Evolutionary conservation across 1,140 invertebrate species (phyloP), one percentile per base, ranked within the genome.

Genomic region (Chironomus tepperi): DNA sequence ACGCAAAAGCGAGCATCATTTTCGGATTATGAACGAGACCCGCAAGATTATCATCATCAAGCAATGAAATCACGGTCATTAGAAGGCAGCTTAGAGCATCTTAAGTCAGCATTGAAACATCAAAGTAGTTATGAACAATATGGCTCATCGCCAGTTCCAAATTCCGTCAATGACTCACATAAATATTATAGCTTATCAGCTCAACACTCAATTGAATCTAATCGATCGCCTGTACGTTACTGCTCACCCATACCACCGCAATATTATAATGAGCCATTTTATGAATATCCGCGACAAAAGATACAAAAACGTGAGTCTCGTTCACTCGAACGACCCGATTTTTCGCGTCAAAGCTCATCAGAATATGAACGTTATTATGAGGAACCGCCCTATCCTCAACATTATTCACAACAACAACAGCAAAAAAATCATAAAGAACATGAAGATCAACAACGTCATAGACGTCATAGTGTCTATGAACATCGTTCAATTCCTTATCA

Each of bases 181-280:
- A 19, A 18, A 70, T 70, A 19, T 10, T 70, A 21, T 7, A 70
- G 10, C 19, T 70, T 70, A 19, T 70, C 65, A 0, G 65, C 65
- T 19, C 65, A 70, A 70, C 65, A 70, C 9, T 70, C 65, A 70
- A 70, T 70, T 21, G 65, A 70, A 70, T 70, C 65, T 18, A 70
- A 70, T 73, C 80, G 79, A 18, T 74, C 74, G 16, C 74, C 74
- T 7, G 65, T 70, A 18, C 65, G 65, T 6, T 70, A 70, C 19
- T 70, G 65, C 18, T 70, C 65, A 70, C 65, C 65, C n/a, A 10
- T 70, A 18, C 65, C 65, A 70, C 65, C 65, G 19, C 65, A 70
- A 3, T 70, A 19, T 70, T 70, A 70, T 70, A 70, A 70, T 70
- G 65, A 70, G 16, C 65, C 65, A 70, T 70, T 70, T 70, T 70